Base-by-base conservation (phyloP, 2,113 vertebrate species). In the Dascyllus trimaculatus region DNA sequence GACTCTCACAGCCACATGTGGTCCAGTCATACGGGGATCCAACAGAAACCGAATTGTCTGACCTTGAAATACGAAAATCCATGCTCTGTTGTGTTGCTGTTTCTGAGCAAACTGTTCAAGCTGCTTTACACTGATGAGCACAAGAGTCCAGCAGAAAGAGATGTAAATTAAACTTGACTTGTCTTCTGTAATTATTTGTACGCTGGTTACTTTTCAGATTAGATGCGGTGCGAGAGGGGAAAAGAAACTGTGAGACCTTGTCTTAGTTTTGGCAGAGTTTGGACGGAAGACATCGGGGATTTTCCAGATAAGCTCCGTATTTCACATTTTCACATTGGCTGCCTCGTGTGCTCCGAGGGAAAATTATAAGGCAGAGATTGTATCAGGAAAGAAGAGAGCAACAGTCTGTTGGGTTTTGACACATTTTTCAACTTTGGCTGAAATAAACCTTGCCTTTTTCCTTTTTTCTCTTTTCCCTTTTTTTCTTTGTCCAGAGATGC, bases 231-330 rank as follows among this genome's bases (percentile, higher is more conserved):
- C 38, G 32, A 51, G 32, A 19, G 9, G 13, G 19, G n/a, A 51
- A 8, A 3, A 18, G 11, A 40, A 62, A 52, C 49, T 43, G 29
- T 52, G 46, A 71, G 29, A 48, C 21, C 11, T 46, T 46, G 26
- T 70, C 13, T 35, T 35, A 35, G 13, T 71, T 61, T 52, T 52
- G 69, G 26, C 21, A 19, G 59, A 24, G 26, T 74, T 54, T 64
- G 15, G 15, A 24, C 11, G 3, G 8, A 25, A 60, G 22, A 43
- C 38, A 38, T 52, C 64, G 17, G 29, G 64, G 21, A 24, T 13
- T 38, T 40, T 67, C 38, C 49, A 18, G n/a, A 24, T 67, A 53
- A 48, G 17, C 3, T 26, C 22, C 51, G 48, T n/a, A 38, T 52
- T 38, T 26, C 17, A 25, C 9, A 63, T 63, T 63, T 63, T 52